These are phyloP conservation scores for Galaxea fascicularis DNA, from an alignment of 92 coral and sea anemone species.

Conservation along the genomic window DNA sequence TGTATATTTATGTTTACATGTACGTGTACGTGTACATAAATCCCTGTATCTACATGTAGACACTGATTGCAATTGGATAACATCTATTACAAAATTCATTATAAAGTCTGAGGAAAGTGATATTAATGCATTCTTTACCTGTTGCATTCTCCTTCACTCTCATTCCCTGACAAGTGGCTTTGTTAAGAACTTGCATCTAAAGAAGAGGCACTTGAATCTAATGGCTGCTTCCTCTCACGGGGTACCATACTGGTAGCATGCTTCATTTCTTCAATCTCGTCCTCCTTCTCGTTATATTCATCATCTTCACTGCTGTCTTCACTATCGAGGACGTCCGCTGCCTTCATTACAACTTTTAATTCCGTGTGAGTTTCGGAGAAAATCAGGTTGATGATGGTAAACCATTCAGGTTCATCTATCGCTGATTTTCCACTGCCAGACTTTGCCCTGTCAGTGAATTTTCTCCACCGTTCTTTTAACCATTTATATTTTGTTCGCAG, in stretches of 20 bases:
- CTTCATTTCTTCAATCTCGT: constrained; percentile 32
- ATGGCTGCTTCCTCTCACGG: constrained; percentile 40
- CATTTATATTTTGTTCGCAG: constrained; percentile 48
- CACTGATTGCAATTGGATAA: not conserved
- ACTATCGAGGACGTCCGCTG: constrained; percentile 46
- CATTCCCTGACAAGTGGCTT: constrained; percentile 28
- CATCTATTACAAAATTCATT: constrained; percentile 1
- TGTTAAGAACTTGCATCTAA: constrained; percentile 44
- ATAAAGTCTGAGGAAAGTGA: constrained; percentile 15
- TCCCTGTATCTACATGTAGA: not conserved
- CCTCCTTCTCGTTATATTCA: constrained; percentile 11
- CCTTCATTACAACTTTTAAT: constrained; percentile 56
- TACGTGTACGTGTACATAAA: not conserved
- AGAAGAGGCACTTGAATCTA: constrained; percentile 50
- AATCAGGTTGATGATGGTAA: constrained; percentile 53
- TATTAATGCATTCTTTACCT: constrained; percentile 4
- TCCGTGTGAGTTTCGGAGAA: constrained; percentile 35
- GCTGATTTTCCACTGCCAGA: constrained; percentile 66
- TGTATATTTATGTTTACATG: not conserved
- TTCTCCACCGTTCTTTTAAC: constrained; percentile 58
- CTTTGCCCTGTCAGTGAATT: constrained; percentile 58
- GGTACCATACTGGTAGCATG: constrained; percentile 13
- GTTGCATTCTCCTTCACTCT: constrained; percentile 31
- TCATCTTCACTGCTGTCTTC: constrained; percentile 41
- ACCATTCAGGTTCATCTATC: constrained; percentile 64